A percentile compares a stretch with the other conserved stretches of the same genome.
phyloP scores from a whole-genome alignment of 1,140 invertebrate genomes.

The Leptestheria dahalacensis region DNA sequence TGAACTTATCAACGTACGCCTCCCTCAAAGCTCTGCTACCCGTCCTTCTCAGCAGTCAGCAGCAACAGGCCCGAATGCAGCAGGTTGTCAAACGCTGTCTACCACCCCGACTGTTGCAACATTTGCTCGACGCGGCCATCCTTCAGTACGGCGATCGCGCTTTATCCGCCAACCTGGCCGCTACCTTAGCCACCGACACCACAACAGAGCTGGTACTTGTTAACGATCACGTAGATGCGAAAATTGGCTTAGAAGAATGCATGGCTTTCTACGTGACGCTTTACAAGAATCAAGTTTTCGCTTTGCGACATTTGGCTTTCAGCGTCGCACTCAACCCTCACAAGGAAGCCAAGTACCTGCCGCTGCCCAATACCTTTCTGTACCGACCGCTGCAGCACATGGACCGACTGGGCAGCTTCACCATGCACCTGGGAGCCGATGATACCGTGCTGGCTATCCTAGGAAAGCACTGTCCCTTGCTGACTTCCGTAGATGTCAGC shows the following conservation, averaged over 20 bases:
- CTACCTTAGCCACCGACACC: neutral
- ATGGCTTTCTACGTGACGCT: neutral
- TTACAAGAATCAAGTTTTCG: neutral
- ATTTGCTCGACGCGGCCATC: neutral
- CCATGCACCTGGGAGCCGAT: neutral
- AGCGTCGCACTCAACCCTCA: neutral
- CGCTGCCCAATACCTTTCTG: neutral
- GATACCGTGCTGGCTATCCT: neutral
- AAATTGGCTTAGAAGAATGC: neutral
- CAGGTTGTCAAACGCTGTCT: neutral
- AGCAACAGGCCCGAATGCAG: neutral
- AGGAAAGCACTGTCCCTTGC: neutral
- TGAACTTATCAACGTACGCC: neutral
- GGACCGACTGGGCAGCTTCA: neutral
- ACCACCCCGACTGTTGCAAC: neutral
- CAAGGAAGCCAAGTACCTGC: neutral
- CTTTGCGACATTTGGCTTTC: neutral
- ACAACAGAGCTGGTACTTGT: neutral
- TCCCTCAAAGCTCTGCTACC: neutral
- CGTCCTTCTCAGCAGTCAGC: neutral
- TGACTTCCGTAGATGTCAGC: neutral
- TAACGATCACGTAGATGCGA: neutral
- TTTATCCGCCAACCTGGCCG: neutral
- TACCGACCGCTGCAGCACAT: neutral
- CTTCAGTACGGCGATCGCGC: neutral